Base-by-base conservation (phyloP, 2,888 invertebrate genomes). In the Synergus umbraculus region DNA sequence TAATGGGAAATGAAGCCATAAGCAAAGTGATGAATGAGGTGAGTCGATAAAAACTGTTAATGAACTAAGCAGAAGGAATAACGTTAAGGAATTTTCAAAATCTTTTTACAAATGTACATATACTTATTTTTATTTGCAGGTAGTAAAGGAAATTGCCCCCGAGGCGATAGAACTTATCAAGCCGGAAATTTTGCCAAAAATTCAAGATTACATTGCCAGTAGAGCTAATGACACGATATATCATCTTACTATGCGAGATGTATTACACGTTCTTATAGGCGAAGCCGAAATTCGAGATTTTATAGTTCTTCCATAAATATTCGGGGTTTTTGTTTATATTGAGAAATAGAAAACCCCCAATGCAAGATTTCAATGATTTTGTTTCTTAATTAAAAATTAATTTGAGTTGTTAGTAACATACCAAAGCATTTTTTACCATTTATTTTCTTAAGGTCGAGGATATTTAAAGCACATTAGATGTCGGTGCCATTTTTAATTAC, bases 131-230 rank as follows among this genome's bases (percentile, higher is more conserved):
- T 63, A 18, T 73, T 76, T 65, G 44, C 80, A 91, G 91, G 90
- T 91, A 15, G 88, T 91, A 29, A 85, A 88, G 65, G 88, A 90
- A 58, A 78, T 91, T 41, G 86, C 87, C 12, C 91, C 91, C 4
- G 85, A 89, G 77, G 88, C 87, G n/a, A 12, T 91, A 58, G 89
- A 91, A 67, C 85, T 90, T 60, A 86, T 91, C 67, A 91, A 91
- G 78, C 91, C 91, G 12, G 90, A 91, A 67, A 83, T 91, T 78
- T 79, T 90, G 76, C 91, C 91, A 9, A 86, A 83, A 43, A 89
- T 91, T 73, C 87, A 89, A 80, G 86, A 89, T 54, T 89, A 86
- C 78, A 87, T 91, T 49, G 86, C 88, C 0, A 82, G 85, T 22
- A 83, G 84, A 77, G 88, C 85, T 29, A 90, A 90, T 83, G 88